Base-by-base conservation (phyloP, 2,113 vertebrate species). In the Natator depressus region DNA sequence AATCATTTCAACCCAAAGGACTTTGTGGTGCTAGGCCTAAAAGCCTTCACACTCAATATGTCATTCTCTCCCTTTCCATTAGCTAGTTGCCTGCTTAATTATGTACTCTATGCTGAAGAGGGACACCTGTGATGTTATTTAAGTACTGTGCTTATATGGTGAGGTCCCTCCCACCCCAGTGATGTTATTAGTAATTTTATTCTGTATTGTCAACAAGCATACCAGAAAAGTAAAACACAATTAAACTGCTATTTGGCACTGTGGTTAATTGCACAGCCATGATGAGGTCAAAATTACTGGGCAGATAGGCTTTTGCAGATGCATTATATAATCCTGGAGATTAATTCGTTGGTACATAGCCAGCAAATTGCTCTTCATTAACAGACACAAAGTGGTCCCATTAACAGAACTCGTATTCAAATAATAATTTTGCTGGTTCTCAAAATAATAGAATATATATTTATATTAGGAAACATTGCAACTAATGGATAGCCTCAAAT, bases 221-320 rank as follows among this genome's bases (percentile, higher is more conserved):
- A 85, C 94, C 92, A 89, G 96, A 93, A 97, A 97, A 97, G 90
- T 95, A 97, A 98, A 98, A 98, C 94, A 97, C 96, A 98, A 98
- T 97, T 98, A 97, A 95, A 91, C 91, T 91, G 92, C 95, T 93
- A 96, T 97, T 97, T 95, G 94, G 95, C 85, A 91, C 89, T 89
- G 95, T 85, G 96, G 95, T 95, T 97, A 98, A 98, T 98, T 98
- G 96, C 96, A 93, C 95, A 95, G 79, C 91, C 94, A 91, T 76
- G 88, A 92, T 89, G 95, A 97, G 96, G 96, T 98, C 97, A 97
- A 95, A 97, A 98, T 98, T 97, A 96, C 91, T 84, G 94, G 96
- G 96, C 88, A 98, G 96, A 98, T 97, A 96, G 95, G 94, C 96
- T 98, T 97, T 97, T 96, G 97, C 87, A 97, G 92, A 96, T 97